Base-by-base conservation (phyloP, 1,140 invertebrate species). In the Leptinotarsa undecemlineata region DNA sequence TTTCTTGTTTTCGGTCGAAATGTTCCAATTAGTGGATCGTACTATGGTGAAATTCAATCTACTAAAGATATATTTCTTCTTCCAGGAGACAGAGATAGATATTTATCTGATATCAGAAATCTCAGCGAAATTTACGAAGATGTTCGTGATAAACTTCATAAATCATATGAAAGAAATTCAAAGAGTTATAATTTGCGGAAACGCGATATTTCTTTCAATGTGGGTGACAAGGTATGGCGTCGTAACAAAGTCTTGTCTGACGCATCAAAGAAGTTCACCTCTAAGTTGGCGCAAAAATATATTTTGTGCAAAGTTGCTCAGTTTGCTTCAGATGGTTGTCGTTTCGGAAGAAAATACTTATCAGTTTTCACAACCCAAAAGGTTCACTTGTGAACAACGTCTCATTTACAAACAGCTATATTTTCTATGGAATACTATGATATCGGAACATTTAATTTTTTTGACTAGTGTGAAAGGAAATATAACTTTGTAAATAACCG, bases 231-330 rank as follows among this genome's bases (percentile, higher is more conserved):
- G 11, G 72, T 79, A 4, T 79, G 75, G 75, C 48, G 68, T 17
- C 63, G 66, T 19, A 76, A 79, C 47, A 26, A 26, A 26, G 26
- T 26, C 26, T 26, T 26, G 26, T 26, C 26, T 26, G 26, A 26
- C 26, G 68, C 71, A 4, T 11, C 33, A 1, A 78, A 74, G 14
- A 70, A 74, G 26, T 76, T 75, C 73, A 60, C 72, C 1, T 68
- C 72, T n/a, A 80, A 80, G 64, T 71, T 80, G 6, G 73, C 71
- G 4, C 77, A 77, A 13, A 78, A 77, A 69, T 77, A 72, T 64
- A 64, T 78, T 64, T 68, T 73, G 19, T 74, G n/a, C n/a, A n/a
- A n/a, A n/a, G n/a, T n/a, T n/a, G n/a, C 26, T 1, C 6, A 33
- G 26, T 6, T 33, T 33, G 8, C 26, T 33, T 33, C 26, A 6